A percentile compares a stretch with the other conserved stretches of the same genome.
phyloP scores from a whole-genome alignment of 1,140 invertebrate species.

The Aradophagus sp. region DNA sequence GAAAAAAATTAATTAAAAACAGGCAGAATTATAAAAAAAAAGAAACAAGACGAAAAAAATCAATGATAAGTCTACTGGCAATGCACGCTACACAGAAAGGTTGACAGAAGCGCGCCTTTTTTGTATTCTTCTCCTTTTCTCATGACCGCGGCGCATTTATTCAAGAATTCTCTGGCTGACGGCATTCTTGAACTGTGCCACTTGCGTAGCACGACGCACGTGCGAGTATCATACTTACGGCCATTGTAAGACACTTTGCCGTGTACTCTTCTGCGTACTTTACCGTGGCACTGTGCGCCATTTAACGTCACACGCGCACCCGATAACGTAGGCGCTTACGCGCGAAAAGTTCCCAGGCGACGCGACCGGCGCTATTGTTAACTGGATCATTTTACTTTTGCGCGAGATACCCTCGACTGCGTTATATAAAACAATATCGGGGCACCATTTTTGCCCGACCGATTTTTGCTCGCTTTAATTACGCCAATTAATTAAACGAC shows the following conservation, averaged over 20 bases:
- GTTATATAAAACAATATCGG: conserved; percentile 9
- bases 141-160: conserved; percentile 42
- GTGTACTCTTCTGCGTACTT: conserved; percentile 12
- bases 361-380: conserved; percentile 15
- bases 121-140: conserved; percentile 44
- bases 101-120: conserved; percentile 34
- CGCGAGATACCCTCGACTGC: conserved; percentile 1
- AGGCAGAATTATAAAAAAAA: no score
- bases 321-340: conserved; percentile 5
- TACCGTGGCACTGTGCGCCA: conserved; percentile 17
- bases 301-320: conserved; percentile 23
- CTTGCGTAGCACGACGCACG: conserved; percentile 11
- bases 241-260: conserved; percentile 22
- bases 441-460: no score
- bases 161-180: conserved; percentile 47
- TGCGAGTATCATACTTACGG: conserved; percentile 20
- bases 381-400: conserved; percentile 48
- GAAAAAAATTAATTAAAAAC: no score
- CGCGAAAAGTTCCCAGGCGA: conserved; percentile 22
- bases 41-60: no score
- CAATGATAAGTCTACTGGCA: neutral
- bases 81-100: neutral
- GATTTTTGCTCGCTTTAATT: no score
- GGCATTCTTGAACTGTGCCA: conserved; percentile 54
- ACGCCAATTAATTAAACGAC: no score